Conservation (phyloP, 35 echinoderm and acorn worm species). For the Amphiura filiformis region DNA sequence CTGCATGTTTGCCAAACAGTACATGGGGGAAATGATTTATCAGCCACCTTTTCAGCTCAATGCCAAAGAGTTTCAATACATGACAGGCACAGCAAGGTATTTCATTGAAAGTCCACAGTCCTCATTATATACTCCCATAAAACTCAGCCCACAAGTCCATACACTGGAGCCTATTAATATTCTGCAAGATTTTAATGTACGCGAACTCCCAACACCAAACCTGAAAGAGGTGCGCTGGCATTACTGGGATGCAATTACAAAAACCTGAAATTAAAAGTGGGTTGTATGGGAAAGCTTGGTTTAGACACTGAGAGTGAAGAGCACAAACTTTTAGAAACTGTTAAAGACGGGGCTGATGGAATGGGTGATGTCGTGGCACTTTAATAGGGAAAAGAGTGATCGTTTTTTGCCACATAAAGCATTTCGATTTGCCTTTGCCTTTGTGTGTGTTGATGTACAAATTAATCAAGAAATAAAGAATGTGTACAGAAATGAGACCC, state of each 20-base stretch:
- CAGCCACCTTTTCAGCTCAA: background rate
- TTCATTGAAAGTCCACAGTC: background rate
- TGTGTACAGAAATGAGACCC: background rate
- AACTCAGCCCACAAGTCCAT: background rate
- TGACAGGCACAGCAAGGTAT: background rate
- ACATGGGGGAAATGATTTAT: background rate
- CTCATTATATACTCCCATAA: background rate
- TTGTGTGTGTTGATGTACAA: slow-evolving; percentile 30
- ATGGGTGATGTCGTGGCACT: slow-evolving; percentile 23
- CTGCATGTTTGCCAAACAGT: background rate
- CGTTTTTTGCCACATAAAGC: slow-evolving; percentile 10
- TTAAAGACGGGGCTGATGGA: slow-evolving; percentile 49
- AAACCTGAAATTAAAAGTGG: slow-evolving; percentile 40
- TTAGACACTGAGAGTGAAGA: slow-evolving; percentile 8
- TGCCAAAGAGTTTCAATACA: background rate
- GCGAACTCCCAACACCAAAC: background rate
- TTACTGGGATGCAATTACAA: slow-evolving; percentile 25
- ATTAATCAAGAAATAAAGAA: background rate
- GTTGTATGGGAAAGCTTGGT: background rate
- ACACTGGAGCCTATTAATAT: background rate
- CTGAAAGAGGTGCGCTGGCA: slow-evolving; percentile 24
- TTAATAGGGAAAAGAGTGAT: background rate
- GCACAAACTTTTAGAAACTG: background rate
- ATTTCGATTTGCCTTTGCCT: slow-evolving; percentile 20
- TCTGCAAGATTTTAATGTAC: background rate